phyloP scores from a whole-genome alignment of 2,888 invertebrate species.

The Plebejus argus region DNA sequence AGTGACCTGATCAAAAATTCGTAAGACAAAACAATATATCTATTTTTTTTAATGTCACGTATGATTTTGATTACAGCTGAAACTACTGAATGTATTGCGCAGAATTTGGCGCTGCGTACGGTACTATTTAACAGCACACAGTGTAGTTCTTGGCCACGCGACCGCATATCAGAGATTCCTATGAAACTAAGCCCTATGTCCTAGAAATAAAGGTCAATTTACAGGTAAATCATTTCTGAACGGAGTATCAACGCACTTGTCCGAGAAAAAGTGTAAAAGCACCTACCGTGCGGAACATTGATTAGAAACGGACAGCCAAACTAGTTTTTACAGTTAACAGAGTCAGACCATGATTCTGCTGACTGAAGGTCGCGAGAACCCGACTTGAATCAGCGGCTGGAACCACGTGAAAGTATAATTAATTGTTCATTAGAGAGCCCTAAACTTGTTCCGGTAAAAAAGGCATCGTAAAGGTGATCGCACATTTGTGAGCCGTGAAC shows the following conservation, averaged over 20 bases:
- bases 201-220: neutral
- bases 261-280: constrained; percentile 59
- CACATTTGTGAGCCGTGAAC: too few species aligned
- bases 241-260: constrained; percentile 48
- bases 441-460: neutral
- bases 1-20: too few species aligned
- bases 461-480: too few species aligned
- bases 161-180: neutral
- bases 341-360: constrained; percentile 64
- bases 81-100: too few species aligned
- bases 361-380: constrained; percentile 70
- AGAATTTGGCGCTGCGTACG: neutral
- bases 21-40: too few species aligned
- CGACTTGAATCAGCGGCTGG: constrained; percentile 57
- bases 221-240: neutral
- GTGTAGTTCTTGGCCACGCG: neutral
- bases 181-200: neutral
- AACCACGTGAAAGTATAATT: constrained; percentile 34
- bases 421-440: neutral
- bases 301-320: constrained; percentile 68
- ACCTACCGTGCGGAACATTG: constrained; percentile 57
- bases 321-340: constrained; percentile 74
- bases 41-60: too few species aligned
- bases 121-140: neutral
- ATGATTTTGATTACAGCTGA: too few species aligned